phyloP scores from a whole-genome alignment of 2,797 vertebrate species.

The Anabacerthia variegaticeps region DNA sequence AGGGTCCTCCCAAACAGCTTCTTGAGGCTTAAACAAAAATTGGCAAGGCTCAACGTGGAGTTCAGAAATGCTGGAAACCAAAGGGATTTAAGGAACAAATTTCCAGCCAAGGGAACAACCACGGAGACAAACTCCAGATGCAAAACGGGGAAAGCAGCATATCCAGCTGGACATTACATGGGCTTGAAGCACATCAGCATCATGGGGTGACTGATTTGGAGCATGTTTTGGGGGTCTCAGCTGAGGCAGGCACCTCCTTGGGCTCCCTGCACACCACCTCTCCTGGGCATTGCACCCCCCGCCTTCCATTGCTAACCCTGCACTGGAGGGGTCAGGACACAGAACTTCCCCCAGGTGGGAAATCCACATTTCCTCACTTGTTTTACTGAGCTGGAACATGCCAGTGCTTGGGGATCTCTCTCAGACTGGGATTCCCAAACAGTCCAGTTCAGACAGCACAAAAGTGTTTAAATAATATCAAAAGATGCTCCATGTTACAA shows the following conservation, averaged over 20 bases:
- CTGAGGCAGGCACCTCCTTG: background rate
- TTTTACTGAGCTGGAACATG: background rate
- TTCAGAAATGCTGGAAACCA: background rate
- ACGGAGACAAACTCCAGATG: background rate
- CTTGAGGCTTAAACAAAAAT: background rate
- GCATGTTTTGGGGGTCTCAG: background rate
- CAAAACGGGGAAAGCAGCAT: background rate
- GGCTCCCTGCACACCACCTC: background rate
- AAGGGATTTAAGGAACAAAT: background rate
- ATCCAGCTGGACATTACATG: accelerated
- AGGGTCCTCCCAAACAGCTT: background rate
- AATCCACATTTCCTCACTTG: background rate
- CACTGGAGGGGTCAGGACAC: background rate
- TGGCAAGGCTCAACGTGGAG: background rate
- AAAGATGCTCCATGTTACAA: accelerated
- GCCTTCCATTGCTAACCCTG: background rate
- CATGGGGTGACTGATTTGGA: background rate
- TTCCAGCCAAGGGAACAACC: background rate
- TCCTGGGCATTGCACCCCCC: background rate
- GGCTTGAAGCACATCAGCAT: background rate
- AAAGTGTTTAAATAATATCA: accelerated
- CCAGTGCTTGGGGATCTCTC: background rate
- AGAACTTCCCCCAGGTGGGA: background rate
- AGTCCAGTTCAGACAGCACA: background rate
- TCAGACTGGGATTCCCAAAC: background rate